phyloP scores from a whole-genome alignment of 2,797 vertebrate genomes.

The Ptychadena robeensis region DNA sequence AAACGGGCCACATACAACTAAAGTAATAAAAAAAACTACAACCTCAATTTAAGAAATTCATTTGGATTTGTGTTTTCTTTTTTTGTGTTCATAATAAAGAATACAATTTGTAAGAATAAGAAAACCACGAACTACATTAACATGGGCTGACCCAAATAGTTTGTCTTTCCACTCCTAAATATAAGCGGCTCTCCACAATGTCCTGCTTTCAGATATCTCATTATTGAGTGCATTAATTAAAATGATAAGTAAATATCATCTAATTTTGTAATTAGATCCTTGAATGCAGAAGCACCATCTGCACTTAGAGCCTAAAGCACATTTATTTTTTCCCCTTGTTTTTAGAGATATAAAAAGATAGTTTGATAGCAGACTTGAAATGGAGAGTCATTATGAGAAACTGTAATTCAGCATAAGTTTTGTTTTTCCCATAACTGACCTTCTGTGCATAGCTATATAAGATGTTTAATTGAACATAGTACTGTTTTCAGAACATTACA shows the following conservation, averaged over 20 bases:
- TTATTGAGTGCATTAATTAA: constrained; percentile 52
- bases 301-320: constrained; percentile 31
- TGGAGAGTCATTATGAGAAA: background rate
- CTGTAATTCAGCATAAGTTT: background rate
- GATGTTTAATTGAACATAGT: background rate
- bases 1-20: background rate
- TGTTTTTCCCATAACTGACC: background rate
- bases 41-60: background rate
- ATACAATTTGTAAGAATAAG: constrained; percentile 2
- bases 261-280: constrained; percentile 52
- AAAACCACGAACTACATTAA: constrained; percentile 4
- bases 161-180: constrained; percentile 21
- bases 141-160: constrained; percentile 28
- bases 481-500: background rate
- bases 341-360: constrained; percentile 6
- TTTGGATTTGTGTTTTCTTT: constrained; percentile 16
- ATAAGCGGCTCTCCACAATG: constrained; percentile 4
- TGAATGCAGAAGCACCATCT: constrained; percentile 44
- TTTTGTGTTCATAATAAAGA: constrained; percentile 3
- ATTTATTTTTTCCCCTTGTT: background rate
- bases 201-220: constrained; percentile 30
- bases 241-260: constrained; percentile 52
- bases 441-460: background rate
- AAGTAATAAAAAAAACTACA: background rate
- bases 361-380: constrained; percentile 24